Evolutionary conservation across 2,888 invertebrate species (phyloP).

Genomic region (Tetranychus piercei): DNA sequence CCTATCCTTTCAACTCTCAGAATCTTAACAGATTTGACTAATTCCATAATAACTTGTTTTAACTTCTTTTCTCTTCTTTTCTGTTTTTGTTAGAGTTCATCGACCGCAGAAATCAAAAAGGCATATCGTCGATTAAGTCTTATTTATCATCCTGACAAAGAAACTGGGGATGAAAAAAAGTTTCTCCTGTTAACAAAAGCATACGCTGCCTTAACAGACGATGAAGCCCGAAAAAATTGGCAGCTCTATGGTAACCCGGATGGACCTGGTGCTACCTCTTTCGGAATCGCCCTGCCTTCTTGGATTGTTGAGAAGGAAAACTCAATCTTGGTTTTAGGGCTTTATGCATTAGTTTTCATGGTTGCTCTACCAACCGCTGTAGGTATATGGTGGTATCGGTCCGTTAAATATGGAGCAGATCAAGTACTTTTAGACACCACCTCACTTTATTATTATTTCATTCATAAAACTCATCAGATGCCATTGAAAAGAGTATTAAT

Average conservation of each 20-base stretch:
- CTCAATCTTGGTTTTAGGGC: slow-evolving; percentile 69
- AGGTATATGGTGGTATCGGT: slow-evolving; percentile 97
- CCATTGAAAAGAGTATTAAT: slow-evolving; percentile 81
- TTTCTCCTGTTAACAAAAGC: slow-evolving; percentile 96
- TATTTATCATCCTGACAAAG: slow-evolving; percentile 89
- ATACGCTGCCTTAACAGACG: slow-evolving; percentile 62
- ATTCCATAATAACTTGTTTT: not conserved
- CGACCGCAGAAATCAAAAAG: slow-evolving; percentile 73
- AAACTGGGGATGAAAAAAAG: slow-evolving; percentile 84
- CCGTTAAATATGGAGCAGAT: slow-evolving; percentile 89
- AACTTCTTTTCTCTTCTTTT: slow-evolving; percentile 1
- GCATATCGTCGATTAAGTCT: slow-evolving; percentile 84
- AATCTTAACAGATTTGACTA: not conserved
- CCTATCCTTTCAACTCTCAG: not conserved
- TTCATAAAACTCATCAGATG: slow-evolving; percentile 89
- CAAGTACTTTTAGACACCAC: slow-evolving; percentile 89
- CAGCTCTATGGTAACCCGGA: slow-evolving; percentile 99
- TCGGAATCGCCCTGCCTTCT: slow-evolving; percentile 95
- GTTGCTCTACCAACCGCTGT: slow-evolving; percentile 58
- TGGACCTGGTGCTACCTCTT: slow-evolving; percentile 96
- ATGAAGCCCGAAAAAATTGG: slow-evolving; percentile 91
- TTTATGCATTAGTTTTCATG: slow-evolving; percentile 94
- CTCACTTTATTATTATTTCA: slow-evolving; percentile 82
- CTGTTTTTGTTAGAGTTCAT: slow-evolving; percentile 45
- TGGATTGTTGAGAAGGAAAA: slow-evolving; percentile 99